Percentiles rank a stretch among this genome's conserved stretches.
Evolutionary conservation across 2,113 vertebrate species (phyloP).

Genomic region (Hyla sarda): DNA sequence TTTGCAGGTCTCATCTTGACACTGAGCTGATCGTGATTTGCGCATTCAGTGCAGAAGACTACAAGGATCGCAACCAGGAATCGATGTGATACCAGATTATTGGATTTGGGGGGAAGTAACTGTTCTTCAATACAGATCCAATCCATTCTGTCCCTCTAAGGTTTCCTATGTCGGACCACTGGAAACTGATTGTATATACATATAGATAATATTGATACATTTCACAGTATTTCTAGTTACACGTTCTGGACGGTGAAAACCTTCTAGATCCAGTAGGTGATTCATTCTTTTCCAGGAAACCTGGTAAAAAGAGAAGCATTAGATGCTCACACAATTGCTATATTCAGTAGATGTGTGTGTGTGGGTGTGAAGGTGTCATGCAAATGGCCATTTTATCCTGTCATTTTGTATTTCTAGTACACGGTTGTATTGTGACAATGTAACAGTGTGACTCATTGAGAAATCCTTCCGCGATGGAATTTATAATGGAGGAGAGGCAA

Average conservation of each 20-base stretch:
- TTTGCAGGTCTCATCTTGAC: too few relatives aligned
- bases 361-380: slow-evolving; percentile 10
- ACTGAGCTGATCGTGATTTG: too few relatives aligned
- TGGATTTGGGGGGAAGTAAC: background rate
- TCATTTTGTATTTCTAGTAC: background rate
- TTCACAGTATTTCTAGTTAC: background rate
- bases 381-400: background rate
- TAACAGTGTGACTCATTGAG: background rate
- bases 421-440: slow-evolving; percentile 1
- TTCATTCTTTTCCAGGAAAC: background rate
- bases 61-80: background rate
- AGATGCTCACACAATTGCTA: background rate
- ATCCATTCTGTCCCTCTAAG: background rate
- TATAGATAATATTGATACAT: too few relatives aligned
- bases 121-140: too few relatives aligned
- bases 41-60: too few relatives aligned
- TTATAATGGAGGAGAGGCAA: background rate
- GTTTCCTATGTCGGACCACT: background rate
- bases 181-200: too few relatives aligned
- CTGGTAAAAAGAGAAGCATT: background rate
- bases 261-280: background rate
- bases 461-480: background rate
- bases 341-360: background rate
- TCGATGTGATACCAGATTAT: background rate
- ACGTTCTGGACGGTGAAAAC: too few relatives aligned